Percentiles rank a stretch among this genome's conserved stretches.
phyloP scores from a whole-genome alignment of 1,140 invertebrate genomes.

The Contarinia nasturtii region DNA sequence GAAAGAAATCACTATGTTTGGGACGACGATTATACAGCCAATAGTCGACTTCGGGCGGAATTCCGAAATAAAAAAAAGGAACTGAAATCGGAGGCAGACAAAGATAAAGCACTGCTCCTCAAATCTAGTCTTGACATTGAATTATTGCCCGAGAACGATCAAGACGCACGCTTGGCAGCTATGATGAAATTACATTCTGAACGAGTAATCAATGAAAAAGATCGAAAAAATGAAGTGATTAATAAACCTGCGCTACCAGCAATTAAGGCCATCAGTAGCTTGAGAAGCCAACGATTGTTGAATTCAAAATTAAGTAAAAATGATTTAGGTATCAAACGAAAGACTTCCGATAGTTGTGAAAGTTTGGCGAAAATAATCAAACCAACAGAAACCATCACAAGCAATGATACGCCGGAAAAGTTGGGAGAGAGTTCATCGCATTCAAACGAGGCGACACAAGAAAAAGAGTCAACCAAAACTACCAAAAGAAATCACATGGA shows the following conservation, averaged over 20 bases:
- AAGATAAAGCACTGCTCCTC: constrained; percentile 51
- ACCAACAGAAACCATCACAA: not conserved
- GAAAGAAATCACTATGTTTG: constrained; percentile 57
- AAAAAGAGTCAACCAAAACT: no score
- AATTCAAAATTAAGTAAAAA: constrained; percentile 14
- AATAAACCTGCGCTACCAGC: constrained; percentile 33
- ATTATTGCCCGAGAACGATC: constrained; percentile 55
- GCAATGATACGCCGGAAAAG: not conserved
- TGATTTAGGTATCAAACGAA: constrained; percentile 19
- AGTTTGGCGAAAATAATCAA: not conserved
- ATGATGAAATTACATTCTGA: constrained; percentile 44
- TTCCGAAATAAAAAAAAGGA: constrained; percentile 64
- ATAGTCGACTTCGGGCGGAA: constrained; percentile 55
- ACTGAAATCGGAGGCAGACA: constrained; percentile 40
- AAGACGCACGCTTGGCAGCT: constrained; percentile 60
- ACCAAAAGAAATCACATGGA: no score
- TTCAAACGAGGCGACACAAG: no score
- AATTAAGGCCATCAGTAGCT: constrained; percentile 30
- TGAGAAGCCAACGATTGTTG: constrained; percentile 30
- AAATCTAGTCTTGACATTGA: constrained; percentile 61
- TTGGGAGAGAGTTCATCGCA: no score
- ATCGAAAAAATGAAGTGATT: constrained; percentile 25
- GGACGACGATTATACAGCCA: constrained; percentile 82
- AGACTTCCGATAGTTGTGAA: not conserved
- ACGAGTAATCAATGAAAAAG: constrained; percentile 28